Conservation (phyloP, 2,888 invertebrate species). For the Stenodera caucasica region DNA sequence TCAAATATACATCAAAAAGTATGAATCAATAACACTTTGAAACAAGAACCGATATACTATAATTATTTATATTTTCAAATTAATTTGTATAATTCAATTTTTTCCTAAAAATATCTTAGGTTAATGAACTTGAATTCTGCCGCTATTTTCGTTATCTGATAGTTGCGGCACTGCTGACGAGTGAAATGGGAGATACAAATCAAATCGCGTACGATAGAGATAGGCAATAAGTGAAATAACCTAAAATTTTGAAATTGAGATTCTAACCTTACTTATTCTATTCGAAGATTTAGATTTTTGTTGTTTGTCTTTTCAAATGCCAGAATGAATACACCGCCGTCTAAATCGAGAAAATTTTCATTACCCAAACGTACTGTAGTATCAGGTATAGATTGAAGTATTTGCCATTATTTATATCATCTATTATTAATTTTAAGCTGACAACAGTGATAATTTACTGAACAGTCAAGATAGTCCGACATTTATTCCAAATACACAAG, state of each 20-base stretch:
- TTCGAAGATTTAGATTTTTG: background rate
- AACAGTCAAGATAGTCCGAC: slow-evolving; percentile 34
- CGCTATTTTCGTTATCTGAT: background rate
- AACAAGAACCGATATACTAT: too few species aligned
- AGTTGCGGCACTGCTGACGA: background rate
- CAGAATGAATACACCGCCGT: background rate
- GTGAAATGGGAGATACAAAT: background rate
- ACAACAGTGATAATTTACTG: slow-evolving; percentile 10
- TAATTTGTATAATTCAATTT: too few species aligned
- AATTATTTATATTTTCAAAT: too few species aligned
- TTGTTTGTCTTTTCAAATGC: background rate
- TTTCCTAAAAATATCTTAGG: too few species aligned
- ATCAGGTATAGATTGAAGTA: background rate
- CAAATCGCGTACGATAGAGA: background rate
- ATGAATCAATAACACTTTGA: too few species aligned
- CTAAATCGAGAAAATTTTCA: background rate
- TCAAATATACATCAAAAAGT: background rate
- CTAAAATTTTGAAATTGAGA: background rate
- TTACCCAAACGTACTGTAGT: background rate
- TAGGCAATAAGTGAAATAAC: background rate
- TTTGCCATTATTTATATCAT: too few species aligned
- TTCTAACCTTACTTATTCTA: background rate
- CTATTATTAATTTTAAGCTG: background rate
- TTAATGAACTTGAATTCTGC: too few species aligned
- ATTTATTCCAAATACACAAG: slow-evolving; percentile 52